phyloP scores from a whole-genome alignment of 2,888 invertebrate genomes.

The Anaspis maculata region DNA sequence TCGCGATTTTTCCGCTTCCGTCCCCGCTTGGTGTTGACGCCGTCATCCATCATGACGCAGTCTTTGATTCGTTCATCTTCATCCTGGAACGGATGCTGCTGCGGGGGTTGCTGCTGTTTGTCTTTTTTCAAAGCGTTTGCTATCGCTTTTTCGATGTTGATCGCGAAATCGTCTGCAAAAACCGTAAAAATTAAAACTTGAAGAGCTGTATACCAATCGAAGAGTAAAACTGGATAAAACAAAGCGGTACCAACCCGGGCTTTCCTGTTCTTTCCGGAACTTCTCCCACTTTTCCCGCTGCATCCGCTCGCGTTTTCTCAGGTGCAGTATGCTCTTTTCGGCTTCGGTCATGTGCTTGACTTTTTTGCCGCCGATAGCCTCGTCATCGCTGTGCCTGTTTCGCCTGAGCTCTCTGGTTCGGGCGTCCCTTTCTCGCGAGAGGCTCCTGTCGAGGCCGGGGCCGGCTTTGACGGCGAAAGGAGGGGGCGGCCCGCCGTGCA shows the following conservation, averaged over 20 bases:
- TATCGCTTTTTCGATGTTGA: constrained; percentile 70
- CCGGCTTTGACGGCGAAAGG: no score
- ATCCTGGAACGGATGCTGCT: no score
- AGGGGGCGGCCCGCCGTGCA: constrained; percentile 3
- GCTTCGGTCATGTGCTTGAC: constrained; percentile 41
- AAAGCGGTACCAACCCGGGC: no score
- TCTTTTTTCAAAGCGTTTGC: constrained; percentile 64
- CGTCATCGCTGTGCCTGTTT: constrained; percentile 8
- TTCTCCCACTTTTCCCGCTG: constrained; percentile 39
- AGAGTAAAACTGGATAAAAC: no score
- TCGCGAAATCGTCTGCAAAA: constrained; percentile 62
- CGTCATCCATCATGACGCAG: no score
- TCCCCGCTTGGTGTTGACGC: constrained; percentile 47
- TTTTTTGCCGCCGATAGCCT: constrained; percentile 17
- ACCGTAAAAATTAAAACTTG: constrained; percentile 16
- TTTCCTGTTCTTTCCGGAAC: constrained; percentile 30
- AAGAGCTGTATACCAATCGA: no score
- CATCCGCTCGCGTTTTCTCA: constrained; percentile 37
- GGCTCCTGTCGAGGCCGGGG: not conserved
- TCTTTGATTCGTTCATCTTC: no score
- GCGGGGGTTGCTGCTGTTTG: constrained; percentile 37
- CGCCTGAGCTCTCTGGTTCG: constrained; percentile 2
- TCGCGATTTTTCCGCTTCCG: constrained; percentile 52
- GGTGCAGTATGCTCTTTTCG: constrained; percentile 39
- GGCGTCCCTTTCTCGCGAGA: constrained; percentile 3